These are phyloP conservation scores for Tethea ocularis DNA, from an alignment of 2,888 invertebrate species.

Conservation along the genomic window DNA sequence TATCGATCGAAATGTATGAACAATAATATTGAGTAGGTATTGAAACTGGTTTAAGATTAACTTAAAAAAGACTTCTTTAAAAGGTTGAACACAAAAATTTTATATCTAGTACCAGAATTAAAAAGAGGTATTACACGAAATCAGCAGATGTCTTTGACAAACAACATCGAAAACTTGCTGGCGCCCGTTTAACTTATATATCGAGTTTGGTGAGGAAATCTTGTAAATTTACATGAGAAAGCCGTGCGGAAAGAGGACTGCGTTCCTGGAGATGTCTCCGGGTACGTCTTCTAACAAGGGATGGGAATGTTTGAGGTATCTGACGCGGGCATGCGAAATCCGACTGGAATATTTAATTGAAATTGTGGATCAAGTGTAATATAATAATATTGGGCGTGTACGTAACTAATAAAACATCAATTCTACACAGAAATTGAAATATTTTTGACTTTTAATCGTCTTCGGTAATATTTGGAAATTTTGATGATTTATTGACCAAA, in stretches of 20 bases:
- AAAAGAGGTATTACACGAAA: background rate
- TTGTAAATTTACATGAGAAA: slow-evolving; percentile 77
- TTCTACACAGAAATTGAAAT: background rate
- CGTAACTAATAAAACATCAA: slow-evolving; percentile 17
- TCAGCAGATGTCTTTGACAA: slow-evolving; percentile 29
- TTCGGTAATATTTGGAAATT: too few species aligned
- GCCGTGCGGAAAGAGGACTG: slow-evolving; percentile 54
- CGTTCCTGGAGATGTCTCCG: slow-evolving; percentile 51
- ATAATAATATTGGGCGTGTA: slow-evolving; percentile 61
- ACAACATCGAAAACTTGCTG: slow-evolving; percentile 42
- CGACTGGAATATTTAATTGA: slow-evolving; percentile 72
- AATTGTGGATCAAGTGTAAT: slow-evolving; percentile 53
- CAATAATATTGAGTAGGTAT: too few species aligned
- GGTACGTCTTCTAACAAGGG: slow-evolving; percentile 66
- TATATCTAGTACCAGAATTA: background rate
- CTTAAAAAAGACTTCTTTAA: too few species aligned
- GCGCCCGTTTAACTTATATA: slow-evolving; percentile 65
- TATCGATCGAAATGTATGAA: background rate
- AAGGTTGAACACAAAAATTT: background rate
- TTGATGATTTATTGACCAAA: too few species aligned
- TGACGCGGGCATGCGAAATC: slow-evolving; percentile 63
- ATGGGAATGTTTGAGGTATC: slow-evolving; percentile 71
- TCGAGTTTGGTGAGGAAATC: slow-evolving; percentile 70
- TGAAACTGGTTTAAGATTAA: background rate
- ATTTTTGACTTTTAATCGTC: too few species aligned